phyloP scores from a whole-genome alignment of 2,888 invertebrate genomes.

The Pyrrhosoma nymphula region DNA sequence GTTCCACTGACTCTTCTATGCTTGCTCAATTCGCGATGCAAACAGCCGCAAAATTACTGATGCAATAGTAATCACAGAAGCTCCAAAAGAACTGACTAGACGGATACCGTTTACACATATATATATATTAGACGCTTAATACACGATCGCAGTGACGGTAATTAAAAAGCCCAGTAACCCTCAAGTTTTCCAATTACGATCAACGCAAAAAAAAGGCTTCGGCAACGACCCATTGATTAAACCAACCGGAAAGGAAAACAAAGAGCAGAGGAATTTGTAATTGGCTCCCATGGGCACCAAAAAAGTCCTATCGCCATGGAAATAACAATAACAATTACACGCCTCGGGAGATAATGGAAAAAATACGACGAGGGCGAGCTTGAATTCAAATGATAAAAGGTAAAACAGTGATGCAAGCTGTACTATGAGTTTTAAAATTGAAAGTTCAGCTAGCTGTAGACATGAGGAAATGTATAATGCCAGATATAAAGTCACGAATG shows the following conservation, averaged over 20 bases:
- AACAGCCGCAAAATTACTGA: neutral
- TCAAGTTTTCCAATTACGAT: constrained; percentile 8
- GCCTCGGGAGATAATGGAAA: neutral
- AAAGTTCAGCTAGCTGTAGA: neutral
- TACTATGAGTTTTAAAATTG: neutral
- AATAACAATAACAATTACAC: constrained; percentile 14
- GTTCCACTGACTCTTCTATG: too few species aligned
- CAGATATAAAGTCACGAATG: neutral
- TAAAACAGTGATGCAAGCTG: neutral
- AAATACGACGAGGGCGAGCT: neutral
- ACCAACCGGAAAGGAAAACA: neutral
- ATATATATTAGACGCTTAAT: neutral
- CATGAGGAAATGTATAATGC: neutral
- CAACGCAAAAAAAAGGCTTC: neutral
- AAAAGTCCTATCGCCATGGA: neutral
- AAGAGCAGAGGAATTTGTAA: neutral
- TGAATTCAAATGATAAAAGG: neutral
- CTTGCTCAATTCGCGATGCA: neutral
- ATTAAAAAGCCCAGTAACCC: neutral
- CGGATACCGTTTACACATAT: neutral
- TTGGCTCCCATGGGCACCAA: neutral
- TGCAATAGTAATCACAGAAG: too few species aligned
- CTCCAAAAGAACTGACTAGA: neutral
- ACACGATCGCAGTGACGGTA: neutral
- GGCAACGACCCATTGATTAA: neutral